These are phyloP conservation scores for Leucophenga montana DNA, from an alignment of 2,888 invertebrate genomes.

Conservation along the genomic window DNA sequence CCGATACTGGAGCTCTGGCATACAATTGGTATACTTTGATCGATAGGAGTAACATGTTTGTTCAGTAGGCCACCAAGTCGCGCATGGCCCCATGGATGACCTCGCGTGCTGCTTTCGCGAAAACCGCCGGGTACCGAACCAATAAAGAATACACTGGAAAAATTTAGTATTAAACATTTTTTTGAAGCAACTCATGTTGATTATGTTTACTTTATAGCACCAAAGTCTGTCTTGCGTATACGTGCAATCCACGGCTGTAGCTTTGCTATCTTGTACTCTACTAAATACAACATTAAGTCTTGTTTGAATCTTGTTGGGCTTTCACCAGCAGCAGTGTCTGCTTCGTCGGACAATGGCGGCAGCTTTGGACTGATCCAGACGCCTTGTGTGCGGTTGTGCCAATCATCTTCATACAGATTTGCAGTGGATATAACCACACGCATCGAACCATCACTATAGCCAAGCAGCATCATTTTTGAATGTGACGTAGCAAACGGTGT, in stretches of 20 bases:
- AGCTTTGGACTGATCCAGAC: conserved; percentile 92
- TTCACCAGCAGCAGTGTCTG: conserved; percentile 79
- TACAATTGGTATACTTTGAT: conserved; percentile 81
- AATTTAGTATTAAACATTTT: background rate
- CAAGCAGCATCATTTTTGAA: conserved; percentile 91
- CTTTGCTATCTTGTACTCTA: conserved; percentile 80
- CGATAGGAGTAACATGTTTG: conserved; percentile 77
- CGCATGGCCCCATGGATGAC: conserved; percentile 78
- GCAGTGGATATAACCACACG: conserved; percentile 92
- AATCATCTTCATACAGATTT: conserved; percentile 92
- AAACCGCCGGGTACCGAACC: conserved; percentile 91
- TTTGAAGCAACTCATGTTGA: background rate
- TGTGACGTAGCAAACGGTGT: conserved; percentile 91
- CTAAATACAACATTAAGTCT: conserved; percentile 83
- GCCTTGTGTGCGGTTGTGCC: conserved; percentile 96
- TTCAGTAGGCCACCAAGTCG: conserved; percentile 78
- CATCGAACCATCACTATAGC: conserved; percentile 86
- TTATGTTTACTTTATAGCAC: conserved; percentile 81
- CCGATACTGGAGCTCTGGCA: conserved; percentile 95
- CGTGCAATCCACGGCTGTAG: conserved; percentile 83
- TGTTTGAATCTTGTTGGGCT: conserved; percentile 88
- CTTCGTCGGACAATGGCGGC: conserved; percentile 76
- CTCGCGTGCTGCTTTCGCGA: conserved; percentile 73
- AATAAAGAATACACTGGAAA: conserved; percentile 84
- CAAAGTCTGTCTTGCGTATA: conserved; percentile 87